phyloP scores from a whole-genome alignment of 2,797 vertebrate species.

The Steatocranus sp. region DNA sequence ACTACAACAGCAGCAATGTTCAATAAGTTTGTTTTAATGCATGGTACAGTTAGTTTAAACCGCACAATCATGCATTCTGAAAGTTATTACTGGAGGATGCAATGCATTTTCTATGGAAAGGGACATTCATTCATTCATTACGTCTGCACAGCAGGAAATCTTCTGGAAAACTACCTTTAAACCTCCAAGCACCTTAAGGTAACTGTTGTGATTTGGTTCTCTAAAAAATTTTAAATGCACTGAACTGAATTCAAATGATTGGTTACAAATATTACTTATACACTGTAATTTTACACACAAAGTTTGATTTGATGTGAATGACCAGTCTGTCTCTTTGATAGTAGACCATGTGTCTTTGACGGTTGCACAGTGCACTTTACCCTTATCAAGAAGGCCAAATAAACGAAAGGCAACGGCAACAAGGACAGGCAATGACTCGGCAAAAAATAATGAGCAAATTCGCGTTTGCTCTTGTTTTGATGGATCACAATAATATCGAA shows the following conservation, averaged over 20 bases:
- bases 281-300: background rate
- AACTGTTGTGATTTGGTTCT: background rate
- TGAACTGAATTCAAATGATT: background rate
- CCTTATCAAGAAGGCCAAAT: background rate
- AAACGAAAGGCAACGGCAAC: background rate
- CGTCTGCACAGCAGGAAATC: background rate
- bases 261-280: background rate
- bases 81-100: background rate
- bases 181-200: background rate
- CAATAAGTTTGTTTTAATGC: background rate
- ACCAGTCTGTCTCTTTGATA: background rate
- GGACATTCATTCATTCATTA: background rate
- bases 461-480: background rate
- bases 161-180: background rate
- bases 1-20: too few species aligned
- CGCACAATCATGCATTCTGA: background rate
- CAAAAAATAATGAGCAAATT: background rate
- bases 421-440: constrained; percentile 47
- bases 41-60: background rate
- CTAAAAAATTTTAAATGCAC: background rate
- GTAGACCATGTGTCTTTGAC: background rate
- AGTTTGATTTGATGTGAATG: background rate
- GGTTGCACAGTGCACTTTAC: too few species aligned
- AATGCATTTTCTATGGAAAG: background rate
- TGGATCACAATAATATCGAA: background rate